Percentiles rank a stretch among this genome's conserved stretches.
These are phyloP conservation scores for Drosophila prolongata DNA, from an alignment of 2,888 invertebrate genomes.

Conservation along the genomic window DNA sequence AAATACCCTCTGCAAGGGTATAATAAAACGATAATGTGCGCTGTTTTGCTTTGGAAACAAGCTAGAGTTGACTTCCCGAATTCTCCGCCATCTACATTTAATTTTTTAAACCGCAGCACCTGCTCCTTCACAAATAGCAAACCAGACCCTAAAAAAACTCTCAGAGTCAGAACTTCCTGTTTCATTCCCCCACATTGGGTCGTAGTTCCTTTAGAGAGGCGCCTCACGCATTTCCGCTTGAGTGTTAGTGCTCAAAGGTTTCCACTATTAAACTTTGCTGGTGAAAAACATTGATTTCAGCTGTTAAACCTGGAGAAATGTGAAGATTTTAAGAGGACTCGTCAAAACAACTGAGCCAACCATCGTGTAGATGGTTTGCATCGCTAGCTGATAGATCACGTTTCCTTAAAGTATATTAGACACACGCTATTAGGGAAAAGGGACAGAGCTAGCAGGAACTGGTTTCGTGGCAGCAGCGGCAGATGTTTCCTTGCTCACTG, in stretches of 20 bases:
- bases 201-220: conserved; percentile 10
- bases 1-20: no score
- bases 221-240: conserved; percentile 14
- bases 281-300: neutral
- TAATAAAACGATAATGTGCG: neutral
- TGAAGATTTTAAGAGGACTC: neutral
- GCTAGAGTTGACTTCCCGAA: neutral
- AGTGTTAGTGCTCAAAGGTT: conserved; percentile 4
- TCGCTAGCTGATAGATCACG: conserved; percentile 7
- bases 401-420: conserved; percentile 28
- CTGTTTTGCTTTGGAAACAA: neutral
- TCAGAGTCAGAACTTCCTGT: conserved; percentile 23
- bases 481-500: conserved; percentile 18
- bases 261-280: neutral
- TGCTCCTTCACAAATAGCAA: conserved; percentile 2
- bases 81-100: neutral
- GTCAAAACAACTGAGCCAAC: neutral
- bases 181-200: neutral
- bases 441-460: conserved; percentile 22
- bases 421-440: conserved; percentile 43
- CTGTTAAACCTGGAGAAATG: neutral
- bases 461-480: conserved; percentile 19
- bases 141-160: neutral
- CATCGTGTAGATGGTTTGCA: neutral
- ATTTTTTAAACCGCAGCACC: conserved; percentile 13